Evolutionary conservation across 2,797 vertebrate genomes (phyloP).

Genomic region (Takifugu ocellatus): DNA sequence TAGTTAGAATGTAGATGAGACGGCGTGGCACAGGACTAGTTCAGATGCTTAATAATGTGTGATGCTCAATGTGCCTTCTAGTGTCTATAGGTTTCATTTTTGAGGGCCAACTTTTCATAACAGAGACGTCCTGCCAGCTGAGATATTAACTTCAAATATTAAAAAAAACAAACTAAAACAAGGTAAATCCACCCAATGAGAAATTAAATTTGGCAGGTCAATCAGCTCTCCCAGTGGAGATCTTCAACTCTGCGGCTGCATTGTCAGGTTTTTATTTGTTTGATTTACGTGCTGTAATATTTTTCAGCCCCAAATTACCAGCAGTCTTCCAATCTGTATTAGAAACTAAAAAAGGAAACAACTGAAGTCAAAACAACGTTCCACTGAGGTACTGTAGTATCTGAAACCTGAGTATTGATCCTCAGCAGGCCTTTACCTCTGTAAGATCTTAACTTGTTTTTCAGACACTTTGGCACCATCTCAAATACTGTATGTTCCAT

Average conservation of each 20-base stretch:
- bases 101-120: conserved; percentile 58
- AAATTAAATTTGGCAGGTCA: conserved; percentile 72
- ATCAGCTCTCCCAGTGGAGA: conserved; percentile 56
- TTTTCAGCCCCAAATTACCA: conserved; percentile 25
- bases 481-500: too few species aligned
- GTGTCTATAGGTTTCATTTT: too few species aligned
- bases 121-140: conserved; percentile 55
- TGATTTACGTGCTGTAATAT: neutral
- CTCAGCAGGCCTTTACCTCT: too few species aligned
- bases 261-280: conserved; percentile 6
- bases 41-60: too few species aligned
- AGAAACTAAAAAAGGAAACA: conserved; percentile 21
- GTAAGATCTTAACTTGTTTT: too few species aligned
- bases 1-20: too few species aligned
- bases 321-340: neutral
- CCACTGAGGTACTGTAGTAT: too few species aligned
- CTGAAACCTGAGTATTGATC: too few species aligned
- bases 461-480: too few species aligned
- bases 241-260: conserved; percentile 54
- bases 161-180: conserved; percentile 34
- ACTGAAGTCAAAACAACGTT: too few species aligned
- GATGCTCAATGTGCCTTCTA: too few species aligned
- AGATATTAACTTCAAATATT: neutral
- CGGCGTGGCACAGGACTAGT: too few species aligned
- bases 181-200: conserved; percentile 65